phyloP scores from a whole-genome alignment of 2,888 invertebrate genomes.

The Limnephilus rhombicus region DNA sequence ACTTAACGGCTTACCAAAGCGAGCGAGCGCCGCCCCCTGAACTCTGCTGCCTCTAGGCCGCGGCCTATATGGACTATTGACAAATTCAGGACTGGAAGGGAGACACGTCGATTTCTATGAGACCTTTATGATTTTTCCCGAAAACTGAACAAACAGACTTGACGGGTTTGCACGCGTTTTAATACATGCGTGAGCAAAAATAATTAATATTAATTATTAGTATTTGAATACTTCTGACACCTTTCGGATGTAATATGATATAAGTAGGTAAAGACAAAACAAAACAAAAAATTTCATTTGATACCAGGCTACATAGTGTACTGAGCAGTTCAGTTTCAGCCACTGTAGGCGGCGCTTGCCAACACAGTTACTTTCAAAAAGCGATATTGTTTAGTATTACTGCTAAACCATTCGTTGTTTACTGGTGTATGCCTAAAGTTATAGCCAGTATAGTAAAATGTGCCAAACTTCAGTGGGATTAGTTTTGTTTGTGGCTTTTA shows the following conservation, averaged over 20 bases:
- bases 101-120: too few species aligned
- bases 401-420: neutral
- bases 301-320: neutral
- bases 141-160: too few species aligned
- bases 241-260: neutral
- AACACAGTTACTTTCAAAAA: neutral
- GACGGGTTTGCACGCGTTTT: too few species aligned
- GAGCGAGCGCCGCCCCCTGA: too few species aligned
- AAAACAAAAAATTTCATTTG: neutral
- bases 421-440: neutral
- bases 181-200: neutral
- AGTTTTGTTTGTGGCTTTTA: neutral
- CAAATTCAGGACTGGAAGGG: too few species aligned
- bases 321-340: neutral
- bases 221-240: neutral
- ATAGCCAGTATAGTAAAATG: neutral
- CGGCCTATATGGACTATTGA: too few species aligned
- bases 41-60: too few species aligned
- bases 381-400: neutral
- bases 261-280: neutral
- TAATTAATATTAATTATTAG: neutral
- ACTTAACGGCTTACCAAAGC: too few species aligned
- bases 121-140: too few species aligned
- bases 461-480: neutral
- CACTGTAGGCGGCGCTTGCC: neutral